Base-by-base conservation (phyloP, 2,797 vertebrate genomes). In the Myiotriccus ornatus region DNA sequence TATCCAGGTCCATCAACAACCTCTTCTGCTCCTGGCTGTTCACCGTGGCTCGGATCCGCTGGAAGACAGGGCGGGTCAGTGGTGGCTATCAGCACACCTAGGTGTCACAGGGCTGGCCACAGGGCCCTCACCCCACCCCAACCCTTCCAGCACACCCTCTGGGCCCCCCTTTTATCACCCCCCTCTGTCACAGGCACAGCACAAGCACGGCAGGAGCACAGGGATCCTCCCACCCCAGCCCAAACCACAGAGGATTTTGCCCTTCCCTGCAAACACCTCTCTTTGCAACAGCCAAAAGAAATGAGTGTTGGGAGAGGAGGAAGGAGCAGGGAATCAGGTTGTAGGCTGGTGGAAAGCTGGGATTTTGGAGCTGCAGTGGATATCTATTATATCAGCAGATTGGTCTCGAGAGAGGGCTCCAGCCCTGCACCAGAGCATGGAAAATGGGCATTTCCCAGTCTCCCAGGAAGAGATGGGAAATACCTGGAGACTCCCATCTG, bases 21-120 rank as follows among this genome's bases (percentile, higher is more conserved):
- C 99, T 98, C 97, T 99, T 99, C 98, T 99, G 99, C 96, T 99
- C 99, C 97, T 99, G 99, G 82, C 98, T 99, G 97, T 99, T 99
- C 88, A 99, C 99, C 0, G 99, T 99, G 92, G 99, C 99, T 91
- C 99, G 98, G 95, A 99, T 99, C 79, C 99, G 90, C 99, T 99
- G 97, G 7, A 95, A 69, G 41, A 49, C 49, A 95, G 22, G 91
- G 35, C 14, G 7, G 16, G 27, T 81, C 57, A 89, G 87, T 3
- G 1, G 12, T 41, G 86, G 17, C 55, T 59, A 35, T 14, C 62
- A 71, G 70, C 63, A 28, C n/a, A 28, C 30, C 25, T 80, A 59
- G 3, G 0, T 7, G 39, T 12, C 39, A 13, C 59, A 63, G 0
- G 35, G 67, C 47, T 70, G 67, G 37, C 32, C 62, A 52, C 49